phyloP scores from a whole-genome alignment of 2,113 vertebrate species.

The Anoplopoma fimbria region DNA sequence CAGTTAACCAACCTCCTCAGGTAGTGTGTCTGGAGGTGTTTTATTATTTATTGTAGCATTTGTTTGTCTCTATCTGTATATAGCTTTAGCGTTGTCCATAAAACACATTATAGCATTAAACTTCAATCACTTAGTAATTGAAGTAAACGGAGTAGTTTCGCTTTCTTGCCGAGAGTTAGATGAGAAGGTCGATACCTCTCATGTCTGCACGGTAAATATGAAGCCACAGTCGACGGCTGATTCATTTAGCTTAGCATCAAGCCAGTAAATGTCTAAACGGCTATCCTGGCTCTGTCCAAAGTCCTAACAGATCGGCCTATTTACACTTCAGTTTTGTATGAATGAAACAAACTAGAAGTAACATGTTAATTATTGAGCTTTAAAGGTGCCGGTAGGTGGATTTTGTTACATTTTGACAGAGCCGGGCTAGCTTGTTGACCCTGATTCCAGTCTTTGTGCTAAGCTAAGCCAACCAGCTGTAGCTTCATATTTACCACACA shows the following conservation, averaged over 20 bases:
- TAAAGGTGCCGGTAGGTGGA: background rate
- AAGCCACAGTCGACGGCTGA: background rate
- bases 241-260: background rate
- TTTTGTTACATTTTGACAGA: conserved; percentile 9
- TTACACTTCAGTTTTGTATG: background rate
- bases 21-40: background rate
- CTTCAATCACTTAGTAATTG: background rate
- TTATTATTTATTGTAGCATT: background rate
- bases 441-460: background rate
- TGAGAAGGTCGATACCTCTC: background rate
- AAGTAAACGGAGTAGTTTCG: background rate
- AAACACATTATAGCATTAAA: background rate
- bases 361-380: background rate
- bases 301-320: background rate
- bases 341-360: background rate
- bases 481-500: background rate
- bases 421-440: background rate
- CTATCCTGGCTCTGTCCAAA: background rate
- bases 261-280: background rate
- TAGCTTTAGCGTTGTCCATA: background rate
- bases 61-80: background rate
- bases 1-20: background rate
- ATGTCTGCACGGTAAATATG: background rate
- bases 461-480: background rate
- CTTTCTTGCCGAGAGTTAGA: background rate